Base-by-base conservation (phyloP, 2,113 vertebrate genomes). In the Muscicapa adusta region DNA sequence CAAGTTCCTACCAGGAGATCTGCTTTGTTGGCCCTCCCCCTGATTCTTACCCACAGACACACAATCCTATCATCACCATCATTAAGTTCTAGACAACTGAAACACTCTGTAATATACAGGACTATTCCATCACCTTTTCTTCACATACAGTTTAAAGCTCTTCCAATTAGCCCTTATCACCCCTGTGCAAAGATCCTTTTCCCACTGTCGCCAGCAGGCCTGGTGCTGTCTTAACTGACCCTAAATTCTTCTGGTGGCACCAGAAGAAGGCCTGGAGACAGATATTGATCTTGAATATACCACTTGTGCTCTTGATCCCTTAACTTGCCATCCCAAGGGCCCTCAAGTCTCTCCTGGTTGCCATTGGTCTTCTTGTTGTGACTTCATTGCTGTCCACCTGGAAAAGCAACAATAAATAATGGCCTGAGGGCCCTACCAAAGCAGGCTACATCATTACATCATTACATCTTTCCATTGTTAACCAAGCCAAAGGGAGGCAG, bases 271-370 rank as follows among this genome's bases (percentile, higher is more conserved):
- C 19, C 36, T 54, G n/a, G 29, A 47, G 13, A 15, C n/a, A 40
- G 29, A 24, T 25, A 16, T 19, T 71, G 65, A 56, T 62, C 15
- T 29, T 29, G n/a, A 48, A 26, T 34, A 40, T 13, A 24, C 13
- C 13, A 9, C 34, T 40, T 0, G 0, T 56, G 24, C 16, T 56
- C 34, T 45, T 25, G n/a, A 47, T 47, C 40, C 15, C 24, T 78
- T 70, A 40, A 20, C 24, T 14, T 70, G n/a, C 15, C 11, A 48
- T 48, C 29, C 47, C 20, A 20, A 47, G 24, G 24, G 10, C 15
- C 18, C 29, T 70, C 24, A 36, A 19, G 28, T 61, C 23, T 77
- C 28, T 54, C 18, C 18, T 62, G n/a, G 29, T n/a, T 38, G 12
- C 10, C 47, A 12, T 5, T 5, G 12, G 14, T 45, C 23, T 36